Conservation (phyloP, 2,797 vertebrate genomes). For the Mareca penelope region DNA sequence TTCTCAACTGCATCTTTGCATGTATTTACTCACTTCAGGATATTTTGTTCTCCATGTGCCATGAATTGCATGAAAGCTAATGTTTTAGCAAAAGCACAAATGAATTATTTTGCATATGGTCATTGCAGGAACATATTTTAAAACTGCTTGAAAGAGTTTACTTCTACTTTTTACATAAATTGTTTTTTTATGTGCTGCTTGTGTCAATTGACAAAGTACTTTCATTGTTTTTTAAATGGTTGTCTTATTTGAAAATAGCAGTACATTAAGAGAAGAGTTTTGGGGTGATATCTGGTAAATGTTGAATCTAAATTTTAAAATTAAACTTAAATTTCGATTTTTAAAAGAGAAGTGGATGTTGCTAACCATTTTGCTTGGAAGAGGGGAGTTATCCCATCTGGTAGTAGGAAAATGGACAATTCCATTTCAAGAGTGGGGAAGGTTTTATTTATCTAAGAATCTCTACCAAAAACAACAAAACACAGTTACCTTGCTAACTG, state of each 20-base stretch:
- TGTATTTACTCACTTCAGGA: neutral
- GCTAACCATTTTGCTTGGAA: neutral
- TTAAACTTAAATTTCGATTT: neutral
- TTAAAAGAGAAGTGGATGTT: neutral
- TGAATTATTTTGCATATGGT: neutral
- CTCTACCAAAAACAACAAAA: neutral
- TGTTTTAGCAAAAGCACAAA: neutral
- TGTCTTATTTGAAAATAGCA: neutral
- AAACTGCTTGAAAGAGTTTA: neutral
- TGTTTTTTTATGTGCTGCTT: neutral
- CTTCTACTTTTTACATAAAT: neutral
- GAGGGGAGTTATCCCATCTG: neutral
- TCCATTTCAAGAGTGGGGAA: neutral
- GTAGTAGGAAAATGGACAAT: neutral
- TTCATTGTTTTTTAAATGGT: neutral
- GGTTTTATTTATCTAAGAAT: neutral
- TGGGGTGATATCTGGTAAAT: neutral
- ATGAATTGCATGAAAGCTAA: conserved; percentile 21
- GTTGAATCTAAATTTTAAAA: neutral
- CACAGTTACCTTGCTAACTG: neutral
- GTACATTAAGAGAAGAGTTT: neutral
- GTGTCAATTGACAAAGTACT: neutral
- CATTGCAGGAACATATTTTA: neutral
- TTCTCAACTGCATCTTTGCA: neutral
- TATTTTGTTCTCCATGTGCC: neutral